Evolutionary conservation across 2,113 vertebrate genomes (phyloP).

Genomic region (Ursus arctos): DNA sequence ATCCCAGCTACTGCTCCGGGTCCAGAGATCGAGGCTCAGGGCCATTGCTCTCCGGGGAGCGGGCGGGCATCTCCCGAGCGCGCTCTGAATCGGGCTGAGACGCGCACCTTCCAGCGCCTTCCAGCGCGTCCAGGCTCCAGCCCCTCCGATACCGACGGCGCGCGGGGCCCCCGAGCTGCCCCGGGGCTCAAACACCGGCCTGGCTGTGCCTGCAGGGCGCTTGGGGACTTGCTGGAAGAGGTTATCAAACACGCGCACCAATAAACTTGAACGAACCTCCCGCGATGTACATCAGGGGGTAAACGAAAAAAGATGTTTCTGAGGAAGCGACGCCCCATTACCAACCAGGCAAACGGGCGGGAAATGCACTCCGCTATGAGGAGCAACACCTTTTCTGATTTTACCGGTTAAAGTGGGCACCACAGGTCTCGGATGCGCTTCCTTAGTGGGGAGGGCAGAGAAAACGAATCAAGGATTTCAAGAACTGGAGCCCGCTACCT

Average conservation of each 20-base stretch:
- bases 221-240: no score
- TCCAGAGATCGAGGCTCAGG: background rate
- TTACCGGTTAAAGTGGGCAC: background rate
- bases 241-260: background rate
- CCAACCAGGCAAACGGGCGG: background rate
- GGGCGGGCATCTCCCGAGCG: background rate
- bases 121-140: background rate
- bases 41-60: background rate
- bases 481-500: no score
- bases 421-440: background rate
- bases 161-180: background rate
- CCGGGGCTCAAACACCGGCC: background rate
- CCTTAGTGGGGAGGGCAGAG: background rate
- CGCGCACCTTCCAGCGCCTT: background rate
- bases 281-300: background rate
- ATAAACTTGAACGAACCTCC: background rate
- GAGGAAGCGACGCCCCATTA: background rate
- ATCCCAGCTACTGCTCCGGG: background rate
- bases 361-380: background rate
- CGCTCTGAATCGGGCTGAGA: background rate
- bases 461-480: background rate
- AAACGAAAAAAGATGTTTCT: background rate
- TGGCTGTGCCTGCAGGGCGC: background rate
- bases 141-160: background rate
- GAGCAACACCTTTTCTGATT: background rate